These are phyloP conservation scores for Pseudomyrmex cubaensis DNA, from an alignment of 1,140 invertebrate genomes.

Conservation along the genomic window DNA sequence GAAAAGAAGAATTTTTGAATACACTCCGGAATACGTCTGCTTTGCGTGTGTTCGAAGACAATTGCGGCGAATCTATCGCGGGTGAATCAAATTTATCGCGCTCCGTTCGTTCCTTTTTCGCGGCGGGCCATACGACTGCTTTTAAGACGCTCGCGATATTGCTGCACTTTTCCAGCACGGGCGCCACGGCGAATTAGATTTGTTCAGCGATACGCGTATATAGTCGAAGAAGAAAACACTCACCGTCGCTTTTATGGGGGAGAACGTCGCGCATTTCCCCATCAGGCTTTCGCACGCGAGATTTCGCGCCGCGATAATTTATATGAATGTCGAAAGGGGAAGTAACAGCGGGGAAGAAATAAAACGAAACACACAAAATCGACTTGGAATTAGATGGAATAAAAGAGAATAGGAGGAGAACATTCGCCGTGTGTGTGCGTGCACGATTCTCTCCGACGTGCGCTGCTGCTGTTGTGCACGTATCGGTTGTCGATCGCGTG, in stretches of 20 bases:
- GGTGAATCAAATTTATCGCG: slow-evolving; percentile 46
- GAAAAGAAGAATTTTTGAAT: slow-evolving; percentile 20
- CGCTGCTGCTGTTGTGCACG: neutral
- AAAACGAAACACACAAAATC: slow-evolving; percentile 15
- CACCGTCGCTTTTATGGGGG: neutral
- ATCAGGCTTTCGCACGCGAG: neutral
- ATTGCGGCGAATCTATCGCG: slow-evolving; percentile 36
- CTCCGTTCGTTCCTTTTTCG: slow-evolving; percentile 46
- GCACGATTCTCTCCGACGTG: neutral
- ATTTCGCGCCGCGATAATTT: slow-evolving; percentile 37
- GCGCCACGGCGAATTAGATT: slow-evolving; percentile 45
- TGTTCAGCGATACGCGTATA: neutral
- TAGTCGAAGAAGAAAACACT: slow-evolving; percentile 19
- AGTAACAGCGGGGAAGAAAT: slow-evolving; percentile 9
- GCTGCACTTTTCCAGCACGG: slow-evolving; percentile 14
- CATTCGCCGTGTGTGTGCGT: no score
- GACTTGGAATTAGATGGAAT: slow-evolving; percentile 33
- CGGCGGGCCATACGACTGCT: slow-evolving; percentile 27
- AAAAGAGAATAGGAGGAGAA: slow-evolving; percentile 22
- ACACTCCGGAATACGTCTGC: neutral
- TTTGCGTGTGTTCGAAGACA: slow-evolving; percentile 22
- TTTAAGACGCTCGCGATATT: slow-evolving; percentile 36
- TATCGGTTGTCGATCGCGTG: slow-evolving; percentile 49
- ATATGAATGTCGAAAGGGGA: slow-evolving; percentile 31
- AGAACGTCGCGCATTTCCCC: neutral